A percentile compares a stretch with the other conserved stretches of the same genome.
phyloP scores from a whole-genome alignment of 2,113 vertebrate genomes.

The Elephantulus edwardii region DNA sequence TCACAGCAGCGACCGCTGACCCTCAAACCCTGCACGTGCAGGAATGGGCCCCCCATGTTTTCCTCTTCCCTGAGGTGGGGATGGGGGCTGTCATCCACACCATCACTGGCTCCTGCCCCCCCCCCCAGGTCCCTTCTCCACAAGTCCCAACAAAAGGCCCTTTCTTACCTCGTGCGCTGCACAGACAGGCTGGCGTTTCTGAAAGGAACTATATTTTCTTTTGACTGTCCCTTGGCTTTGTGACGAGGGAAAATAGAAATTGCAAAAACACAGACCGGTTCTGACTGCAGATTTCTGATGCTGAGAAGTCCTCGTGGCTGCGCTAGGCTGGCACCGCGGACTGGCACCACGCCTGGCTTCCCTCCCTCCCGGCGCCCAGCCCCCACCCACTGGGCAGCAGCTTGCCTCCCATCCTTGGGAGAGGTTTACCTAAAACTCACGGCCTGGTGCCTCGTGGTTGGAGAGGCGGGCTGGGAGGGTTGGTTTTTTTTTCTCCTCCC shows the following conservation, averaged over 20 bases:
- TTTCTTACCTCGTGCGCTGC: background rate
- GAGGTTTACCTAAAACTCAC: conserved; percentile 27
- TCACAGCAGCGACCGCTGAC: rapidly evolving
- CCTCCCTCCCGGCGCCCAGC: background rate
- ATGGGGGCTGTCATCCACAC: no score
- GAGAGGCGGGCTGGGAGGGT: no score
- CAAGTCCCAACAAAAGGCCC: conserved; percentile 26
- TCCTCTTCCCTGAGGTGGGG: background rate
- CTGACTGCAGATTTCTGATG: conserved; percentile 57
- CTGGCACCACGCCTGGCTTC: conserved; percentile 45
- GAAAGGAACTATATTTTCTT: conserved; percentile 65
- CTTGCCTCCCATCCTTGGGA: background rate
- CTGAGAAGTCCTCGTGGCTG: background rate
- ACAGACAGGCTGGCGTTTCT: conserved; percentile 51
- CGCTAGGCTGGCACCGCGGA: conserved; percentile 16
- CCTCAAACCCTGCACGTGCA: background rate
- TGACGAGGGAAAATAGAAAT: conserved; percentile 65
- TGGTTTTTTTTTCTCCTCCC: no score
- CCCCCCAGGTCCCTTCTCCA: background rate
- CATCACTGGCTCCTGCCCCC: background rate
- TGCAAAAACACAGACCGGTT: conserved; percentile 61
- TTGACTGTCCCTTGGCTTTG: conserved; percentile 63
- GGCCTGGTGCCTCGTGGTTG: no score
- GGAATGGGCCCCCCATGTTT: rapidly evolving
- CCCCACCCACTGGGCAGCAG: background rate